A percentile compares a stretch with the other conserved stretches of the same genome.
These are phyloP conservation scores for Nebria salina DNA, from an alignment of 2,888 invertebrate species.

Conservation along the genomic window DNA sequence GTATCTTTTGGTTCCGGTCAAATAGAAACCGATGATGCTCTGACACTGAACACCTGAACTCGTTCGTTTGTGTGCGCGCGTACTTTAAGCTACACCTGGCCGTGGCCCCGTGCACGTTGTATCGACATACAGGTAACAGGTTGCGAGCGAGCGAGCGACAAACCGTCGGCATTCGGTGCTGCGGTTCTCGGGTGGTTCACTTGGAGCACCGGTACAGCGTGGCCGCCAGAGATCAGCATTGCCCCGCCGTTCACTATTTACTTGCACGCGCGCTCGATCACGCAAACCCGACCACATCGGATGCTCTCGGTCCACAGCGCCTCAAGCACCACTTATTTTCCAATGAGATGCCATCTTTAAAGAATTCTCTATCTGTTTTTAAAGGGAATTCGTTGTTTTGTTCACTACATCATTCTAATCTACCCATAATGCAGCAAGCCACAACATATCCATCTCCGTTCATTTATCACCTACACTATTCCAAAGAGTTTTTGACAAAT, in stretches of 20 bases:
- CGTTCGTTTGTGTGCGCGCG: neutral
- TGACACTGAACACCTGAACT: neutral
- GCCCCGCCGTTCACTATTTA: slow-evolving; percentile 30
- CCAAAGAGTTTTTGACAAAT: no score
- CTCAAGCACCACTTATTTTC: neutral
- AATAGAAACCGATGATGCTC: slow-evolving; percentile 1
- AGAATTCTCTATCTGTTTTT: neutral
- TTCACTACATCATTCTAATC: no score
- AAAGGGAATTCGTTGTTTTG: neutral
- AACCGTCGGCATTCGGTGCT: slow-evolving; percentile 25
- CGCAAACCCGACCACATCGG: slow-evolving; percentile 24
- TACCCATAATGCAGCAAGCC: no score
- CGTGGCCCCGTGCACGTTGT: slow-evolving; percentile 12
- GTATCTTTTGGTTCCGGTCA: neutral
- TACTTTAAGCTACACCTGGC: slow-evolving; percentile 35
- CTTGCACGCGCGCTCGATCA: slow-evolving; percentile 13
- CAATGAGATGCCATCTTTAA: neutral
- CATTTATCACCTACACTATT: no score
- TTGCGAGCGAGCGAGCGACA: slow-evolving; percentile 42
- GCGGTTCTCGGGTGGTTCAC: slow-evolving; percentile 20
- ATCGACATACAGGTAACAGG: slow-evolving; percentile 43
- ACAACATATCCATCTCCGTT: no score
- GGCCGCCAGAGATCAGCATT: slow-evolving; percentile 37
- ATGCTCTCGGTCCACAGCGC: slow-evolving; percentile 27
- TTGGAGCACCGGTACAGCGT: slow-evolving; percentile 3